These are phyloP conservation scores for Galago senegalensis DNA, from an alignment of 2,797 vertebrate species.

Conservation along the genomic window DNA sequence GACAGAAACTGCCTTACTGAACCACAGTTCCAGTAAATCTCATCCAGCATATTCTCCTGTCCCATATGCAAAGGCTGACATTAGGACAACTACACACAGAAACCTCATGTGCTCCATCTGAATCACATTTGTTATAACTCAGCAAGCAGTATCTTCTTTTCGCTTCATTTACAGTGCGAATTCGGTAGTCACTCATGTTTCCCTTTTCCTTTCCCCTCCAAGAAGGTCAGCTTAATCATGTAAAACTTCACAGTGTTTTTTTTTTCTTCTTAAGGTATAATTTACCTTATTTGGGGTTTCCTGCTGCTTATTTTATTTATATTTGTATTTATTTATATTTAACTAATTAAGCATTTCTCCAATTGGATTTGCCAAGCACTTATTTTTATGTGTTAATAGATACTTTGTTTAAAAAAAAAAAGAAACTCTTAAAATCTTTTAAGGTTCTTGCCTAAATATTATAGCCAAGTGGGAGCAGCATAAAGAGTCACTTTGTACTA, in stretches of 20 bases:
- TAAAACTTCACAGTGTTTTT: neutral
- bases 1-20: neutral
- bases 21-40: neutral
- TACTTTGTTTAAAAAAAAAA: neutral
- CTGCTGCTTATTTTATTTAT: conserved; percentile 38
- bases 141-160: neutral
- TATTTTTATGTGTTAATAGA: conserved; percentile 39
- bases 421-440: conserved; percentile 5
- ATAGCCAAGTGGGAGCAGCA: neutral
- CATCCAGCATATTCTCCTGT: neutral
- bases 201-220: conserved; percentile 37
- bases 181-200: neutral
- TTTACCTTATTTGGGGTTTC: conserved; percentile 19
- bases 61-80: neutral
- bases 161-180: neutral
- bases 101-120: neutral
- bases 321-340: conserved; percentile 58
- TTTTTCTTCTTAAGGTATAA: neutral
- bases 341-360: conserved; percentile 41
- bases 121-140: neutral
- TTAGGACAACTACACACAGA: neutral
- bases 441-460: neutral
- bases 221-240: neutral
- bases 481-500: neutral
- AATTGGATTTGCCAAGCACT: conserved; percentile 5